phyloP scores from a whole-genome alignment of 2,888 invertebrate genomes.

The Limenitis camilla region DNA sequence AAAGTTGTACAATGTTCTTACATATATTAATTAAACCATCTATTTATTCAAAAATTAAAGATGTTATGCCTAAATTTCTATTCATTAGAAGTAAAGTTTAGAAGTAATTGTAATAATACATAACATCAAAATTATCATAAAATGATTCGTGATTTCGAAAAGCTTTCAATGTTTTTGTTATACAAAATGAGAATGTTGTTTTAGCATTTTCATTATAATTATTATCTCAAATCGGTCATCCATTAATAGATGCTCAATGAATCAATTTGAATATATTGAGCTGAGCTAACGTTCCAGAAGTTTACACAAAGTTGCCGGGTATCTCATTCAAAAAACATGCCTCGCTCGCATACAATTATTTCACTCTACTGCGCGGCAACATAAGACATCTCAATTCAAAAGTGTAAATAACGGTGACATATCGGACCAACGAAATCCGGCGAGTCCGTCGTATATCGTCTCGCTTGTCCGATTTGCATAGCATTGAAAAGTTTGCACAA shows the following conservation, averaged over 20 bases:
- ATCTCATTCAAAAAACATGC: slow-evolving; percentile 46
- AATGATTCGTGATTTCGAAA: neutral
- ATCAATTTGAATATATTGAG: slow-evolving; percentile 64
- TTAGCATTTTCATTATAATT: slow-evolving; percentile 35
- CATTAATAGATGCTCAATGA: slow-evolving; percentile 48
- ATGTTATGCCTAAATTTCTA: too few species aligned
- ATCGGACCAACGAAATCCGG: slow-evolving; percentile 47
- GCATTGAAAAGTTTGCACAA: slow-evolving; percentile 71
- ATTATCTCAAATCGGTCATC: slow-evolving; percentile 49
- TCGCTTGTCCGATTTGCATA: slow-evolving; percentile 68
- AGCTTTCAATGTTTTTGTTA: neutral
- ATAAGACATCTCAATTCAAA: slow-evolving; percentile 47
- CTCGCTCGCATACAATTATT: slow-evolving; percentile 40
- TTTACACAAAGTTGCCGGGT: slow-evolving; percentile 51
- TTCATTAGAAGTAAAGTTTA: too few species aligned
- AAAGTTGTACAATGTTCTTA: slow-evolving; percentile 10
- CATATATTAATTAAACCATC: too few species aligned
- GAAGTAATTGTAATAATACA: too few species aligned
- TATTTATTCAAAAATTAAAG: too few species aligned
- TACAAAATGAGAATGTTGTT: slow-evolving; percentile 29
- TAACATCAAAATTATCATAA: too few species aligned
- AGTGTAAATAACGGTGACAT: slow-evolving; percentile 49
- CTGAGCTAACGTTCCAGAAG: slow-evolving; percentile 43
- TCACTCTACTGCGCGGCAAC: slow-evolving; percentile 35
- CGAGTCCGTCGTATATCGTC: slow-evolving; percentile 46